These are phyloP conservation scores for Rostratula benghalensis DNA, from an alignment of 2,113 vertebrate species.

Conservation along the genomic window DNA sequence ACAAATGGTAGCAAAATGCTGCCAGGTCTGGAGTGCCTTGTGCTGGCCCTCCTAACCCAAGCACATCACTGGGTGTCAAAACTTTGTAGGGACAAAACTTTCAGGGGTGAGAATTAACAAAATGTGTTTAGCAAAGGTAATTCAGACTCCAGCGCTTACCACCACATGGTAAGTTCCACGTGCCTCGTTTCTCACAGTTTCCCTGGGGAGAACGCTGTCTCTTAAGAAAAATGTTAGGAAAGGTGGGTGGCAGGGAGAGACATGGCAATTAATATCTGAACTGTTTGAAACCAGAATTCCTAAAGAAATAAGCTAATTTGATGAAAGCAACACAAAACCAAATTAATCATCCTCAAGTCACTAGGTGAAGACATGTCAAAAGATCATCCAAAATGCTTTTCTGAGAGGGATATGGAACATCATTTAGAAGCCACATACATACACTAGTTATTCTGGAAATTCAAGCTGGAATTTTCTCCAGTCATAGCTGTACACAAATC, in stretches of 20 bases:
- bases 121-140: background rate
- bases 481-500: constrained; percentile 13
- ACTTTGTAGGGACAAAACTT: background rate
- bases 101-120: background rate
- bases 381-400: background rate
- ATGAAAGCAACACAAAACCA: background rate
- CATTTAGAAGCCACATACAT: background rate
- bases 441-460: background rate
- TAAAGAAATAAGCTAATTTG: background rate
- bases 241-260: too few species aligned
- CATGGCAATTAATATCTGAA: background rate
- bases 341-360: background rate
- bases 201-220: background rate
- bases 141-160: background rate
- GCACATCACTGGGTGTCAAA: background rate
- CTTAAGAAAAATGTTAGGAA: background rate
- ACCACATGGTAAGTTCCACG: accelerated
- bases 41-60: background rate
- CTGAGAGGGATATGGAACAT: background rate
- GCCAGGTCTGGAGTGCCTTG: background rate
- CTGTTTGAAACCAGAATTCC: background rate
- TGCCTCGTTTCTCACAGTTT: background rate
- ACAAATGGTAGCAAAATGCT: background rate
- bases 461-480: constrained; percentile 6
- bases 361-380: background rate